Evolutionary conservation across 1,140 invertebrate genomes (phyloP).

Genomic region (Formica selysi): DNA sequence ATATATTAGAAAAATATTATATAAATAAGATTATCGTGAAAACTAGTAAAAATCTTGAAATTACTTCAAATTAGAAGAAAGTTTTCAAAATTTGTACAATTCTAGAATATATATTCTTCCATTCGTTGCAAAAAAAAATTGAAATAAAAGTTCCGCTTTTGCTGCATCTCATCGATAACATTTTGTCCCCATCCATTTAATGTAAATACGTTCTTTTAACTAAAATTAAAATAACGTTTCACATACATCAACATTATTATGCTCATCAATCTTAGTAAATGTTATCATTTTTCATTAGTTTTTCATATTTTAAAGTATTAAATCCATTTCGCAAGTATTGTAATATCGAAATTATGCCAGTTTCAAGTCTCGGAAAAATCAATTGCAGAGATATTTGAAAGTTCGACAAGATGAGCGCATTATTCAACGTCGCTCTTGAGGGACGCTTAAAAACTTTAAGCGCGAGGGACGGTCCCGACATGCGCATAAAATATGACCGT

Average conservation of each 20-base stretch:
- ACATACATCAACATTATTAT: neutral
- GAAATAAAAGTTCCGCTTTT: neutral
- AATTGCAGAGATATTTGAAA: neutral
- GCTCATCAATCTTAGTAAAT: neutral
- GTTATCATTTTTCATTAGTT: neutral
- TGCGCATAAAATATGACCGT: neutral
- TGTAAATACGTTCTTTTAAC: neutral
- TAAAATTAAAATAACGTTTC: neutral
- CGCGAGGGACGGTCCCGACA: neutral
- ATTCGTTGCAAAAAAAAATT: neutral
- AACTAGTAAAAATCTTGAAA: neutral
- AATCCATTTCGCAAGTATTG: neutral
- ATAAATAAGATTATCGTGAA: neutral
- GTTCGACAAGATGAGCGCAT: neutral
- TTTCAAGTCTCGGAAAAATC: neutral
- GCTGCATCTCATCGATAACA: neutral
- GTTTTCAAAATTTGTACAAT: neutral
- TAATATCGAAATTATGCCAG: neutral
- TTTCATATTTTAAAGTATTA: neutral
- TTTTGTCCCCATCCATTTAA: neutral
- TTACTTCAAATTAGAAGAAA: neutral
- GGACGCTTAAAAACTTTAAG: slow-evolving; percentile 5
- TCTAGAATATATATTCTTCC: neutral
- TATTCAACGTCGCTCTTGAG: slow-evolving; percentile 4
- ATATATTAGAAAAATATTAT: neutral